phyloP scores from a whole-genome alignment of 2,113 vertebrate genomes.

The Opisthocomus hoazin region DNA sequence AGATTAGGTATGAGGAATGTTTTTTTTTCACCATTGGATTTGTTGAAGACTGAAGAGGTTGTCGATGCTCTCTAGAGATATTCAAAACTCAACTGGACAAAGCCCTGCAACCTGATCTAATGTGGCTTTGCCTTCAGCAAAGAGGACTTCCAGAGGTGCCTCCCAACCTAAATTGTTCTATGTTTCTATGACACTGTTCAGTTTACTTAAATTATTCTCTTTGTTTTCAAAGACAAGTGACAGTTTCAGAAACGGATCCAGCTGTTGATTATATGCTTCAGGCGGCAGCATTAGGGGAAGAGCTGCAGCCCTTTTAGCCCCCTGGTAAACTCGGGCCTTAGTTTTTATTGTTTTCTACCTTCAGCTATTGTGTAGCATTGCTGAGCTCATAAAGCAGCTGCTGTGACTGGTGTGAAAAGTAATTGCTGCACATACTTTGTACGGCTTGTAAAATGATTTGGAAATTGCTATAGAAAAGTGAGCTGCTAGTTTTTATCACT shows the following conservation, averaged over 20 bases:
- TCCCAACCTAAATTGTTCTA: neutral
- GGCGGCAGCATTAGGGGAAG: neutral
- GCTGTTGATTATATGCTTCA: constrained; percentile 50
- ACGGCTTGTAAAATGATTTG: constrained; percentile 15
- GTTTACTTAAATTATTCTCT: constrained; percentile 28
- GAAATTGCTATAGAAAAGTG: neutral
- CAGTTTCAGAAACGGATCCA: constrained; percentile 31
- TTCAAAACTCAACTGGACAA: neutral
- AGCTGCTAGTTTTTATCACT: constrained; percentile 4
- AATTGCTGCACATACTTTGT: constrained; percentile 39
- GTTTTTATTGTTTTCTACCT: constrained; percentile 37
- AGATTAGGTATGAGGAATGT: neutral
- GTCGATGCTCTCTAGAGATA: neutral
- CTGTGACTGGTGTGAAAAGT: constrained; percentile 33
- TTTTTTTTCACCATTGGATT: accelerated
- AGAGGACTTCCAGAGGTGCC: neutral
- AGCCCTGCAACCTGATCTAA: neutral
- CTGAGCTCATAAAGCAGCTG: constrained; percentile 37
- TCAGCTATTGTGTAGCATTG: neutral
- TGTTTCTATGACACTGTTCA: neutral
- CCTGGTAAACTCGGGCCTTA: constrained; percentile 20
- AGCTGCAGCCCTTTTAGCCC: constrained; percentile 15
- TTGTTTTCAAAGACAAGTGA: constrained; percentile 6
- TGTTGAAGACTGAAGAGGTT: neutral
- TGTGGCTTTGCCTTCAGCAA: neutral